These are phyloP conservation scores for Ennomos erosarius DNA, from an alignment of 2,888 invertebrate species.

Conservation along the genomic window DNA sequence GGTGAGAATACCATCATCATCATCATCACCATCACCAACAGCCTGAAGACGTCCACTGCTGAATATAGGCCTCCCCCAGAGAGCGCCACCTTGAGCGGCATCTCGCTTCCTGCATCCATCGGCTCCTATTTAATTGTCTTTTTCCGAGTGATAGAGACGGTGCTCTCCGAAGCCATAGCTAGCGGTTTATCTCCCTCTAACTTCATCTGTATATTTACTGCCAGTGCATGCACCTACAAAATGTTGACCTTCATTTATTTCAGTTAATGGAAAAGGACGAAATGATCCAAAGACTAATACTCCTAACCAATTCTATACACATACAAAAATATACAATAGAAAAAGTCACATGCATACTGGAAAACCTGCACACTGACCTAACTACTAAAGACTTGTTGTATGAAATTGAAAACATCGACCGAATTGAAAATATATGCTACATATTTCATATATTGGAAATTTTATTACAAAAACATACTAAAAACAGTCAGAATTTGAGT, in stretches of 20 bases:
- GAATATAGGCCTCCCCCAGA: no score
- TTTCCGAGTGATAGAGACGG: no score
- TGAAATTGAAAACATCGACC: conserved; percentile 55
- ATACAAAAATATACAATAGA: conserved; percentile 66
- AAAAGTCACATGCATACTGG: conserved; percentile 59
- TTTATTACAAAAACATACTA: conserved; percentile 56
- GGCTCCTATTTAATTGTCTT: no score
- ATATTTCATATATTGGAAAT: conserved; percentile 66
- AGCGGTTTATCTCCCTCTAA: no score
- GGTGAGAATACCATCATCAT: no score
- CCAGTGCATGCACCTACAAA: no score
- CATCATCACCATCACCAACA: no score
- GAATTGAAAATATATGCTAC: conserved; percentile 63
- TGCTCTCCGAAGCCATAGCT: no score
- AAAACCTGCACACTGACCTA: conserved; percentile 47
- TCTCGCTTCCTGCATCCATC: no score
- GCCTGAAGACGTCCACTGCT: no score
- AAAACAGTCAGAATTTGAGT: conserved; percentile 34
- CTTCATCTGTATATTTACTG: no score
- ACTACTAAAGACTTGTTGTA: conserved; percentile 43
- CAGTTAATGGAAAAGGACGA: conserved; percentile 70
- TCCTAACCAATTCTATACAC: conserved; percentile 66
- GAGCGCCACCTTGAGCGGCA: no score
- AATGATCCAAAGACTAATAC: conserved; percentile 55
- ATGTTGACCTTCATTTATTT: conserved; percentile 40